Percentiles rank a stretch among this genome's conserved stretches.
These are phyloP conservation scores for Amblyraja radiata DNA, from an alignment of 2,797 vertebrate genomes.

Conservation along the genomic window DNA sequence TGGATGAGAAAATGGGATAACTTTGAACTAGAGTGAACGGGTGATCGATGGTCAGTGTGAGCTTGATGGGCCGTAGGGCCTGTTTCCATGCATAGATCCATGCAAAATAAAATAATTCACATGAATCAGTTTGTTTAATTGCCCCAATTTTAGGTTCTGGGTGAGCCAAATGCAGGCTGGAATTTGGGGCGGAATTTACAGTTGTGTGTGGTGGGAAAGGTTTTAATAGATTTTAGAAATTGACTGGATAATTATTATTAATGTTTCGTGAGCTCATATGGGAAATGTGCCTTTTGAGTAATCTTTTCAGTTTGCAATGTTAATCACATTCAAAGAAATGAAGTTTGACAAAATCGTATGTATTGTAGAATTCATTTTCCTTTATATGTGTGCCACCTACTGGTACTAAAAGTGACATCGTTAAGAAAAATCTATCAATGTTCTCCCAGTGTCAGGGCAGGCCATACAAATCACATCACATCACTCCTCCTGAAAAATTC, in stretches of 20 bases:
- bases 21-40: too few relatives aligned
- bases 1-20: too few relatives aligned
- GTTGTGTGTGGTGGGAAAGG: neutral
- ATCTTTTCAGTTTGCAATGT: neutral
- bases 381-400: neutral
- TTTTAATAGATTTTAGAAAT: neutral
- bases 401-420: neutral
- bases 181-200: neutral
- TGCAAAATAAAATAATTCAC: neutral
- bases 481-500: neutral
- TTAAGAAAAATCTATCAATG: neutral
- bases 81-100: too few relatives aligned
- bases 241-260: neutral
- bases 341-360: neutral
- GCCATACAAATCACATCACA: neutral
- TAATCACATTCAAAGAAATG: neutral
- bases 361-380: neutral
- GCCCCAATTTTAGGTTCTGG: neutral
- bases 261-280: neutral
- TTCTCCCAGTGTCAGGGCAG: neutral
- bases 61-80: too few relatives aligned
- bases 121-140: neutral
- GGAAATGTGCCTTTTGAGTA: neutral
- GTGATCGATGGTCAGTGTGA: too few relatives aligned
- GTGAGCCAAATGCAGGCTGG: neutral